Conservation (phyloP, 1,140 invertebrate species). For the Copidosoma floridanum region DNA sequence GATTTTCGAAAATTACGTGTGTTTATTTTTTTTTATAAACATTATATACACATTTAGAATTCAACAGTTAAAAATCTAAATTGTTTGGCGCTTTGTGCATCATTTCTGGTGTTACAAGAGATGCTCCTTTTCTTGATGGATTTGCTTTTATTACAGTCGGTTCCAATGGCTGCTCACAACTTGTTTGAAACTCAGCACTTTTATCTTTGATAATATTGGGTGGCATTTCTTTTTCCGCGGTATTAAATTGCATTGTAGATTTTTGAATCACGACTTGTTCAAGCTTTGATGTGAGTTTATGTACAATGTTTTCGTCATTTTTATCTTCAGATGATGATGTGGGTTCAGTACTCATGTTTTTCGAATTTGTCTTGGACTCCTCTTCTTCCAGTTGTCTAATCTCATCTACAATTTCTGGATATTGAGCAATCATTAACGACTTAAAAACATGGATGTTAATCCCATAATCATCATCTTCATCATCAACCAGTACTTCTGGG, state of each 20-base stretch:
- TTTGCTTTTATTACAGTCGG: slow-evolving; percentile 13
- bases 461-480: slow-evolving; percentile 3
- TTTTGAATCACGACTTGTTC: too few relatives aligned
- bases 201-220: too few relatives aligned
- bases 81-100: slow-evolving; percentile 24
- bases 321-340: not conserved
- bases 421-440: not conserved
- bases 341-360: not conserved
- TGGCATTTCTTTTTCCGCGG: too few relatives aligned
- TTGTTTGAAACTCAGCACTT: too few relatives aligned
- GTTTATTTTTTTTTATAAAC: slow-evolving; percentile 15
- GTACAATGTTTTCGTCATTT: not conserved
- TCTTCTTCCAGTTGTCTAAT: not conserved
- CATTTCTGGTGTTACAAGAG: slow-evolving; percentile 22
- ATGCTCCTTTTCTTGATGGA: not conserved
- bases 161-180: not conserved
- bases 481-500: not conserved
- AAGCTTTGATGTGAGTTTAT: not conserved
- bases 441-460: not conserved
- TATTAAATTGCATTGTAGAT: too few relatives aligned
- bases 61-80: slow-evolving; percentile 23
- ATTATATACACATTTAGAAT: slow-evolving; percentile 1
- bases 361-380: not conserved
- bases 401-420: not conserved
- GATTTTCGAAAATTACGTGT: too few relatives aligned